Conservation (phyloP, 2,888 invertebrate genomes). For the Hirudinaria manillensis region DNA sequence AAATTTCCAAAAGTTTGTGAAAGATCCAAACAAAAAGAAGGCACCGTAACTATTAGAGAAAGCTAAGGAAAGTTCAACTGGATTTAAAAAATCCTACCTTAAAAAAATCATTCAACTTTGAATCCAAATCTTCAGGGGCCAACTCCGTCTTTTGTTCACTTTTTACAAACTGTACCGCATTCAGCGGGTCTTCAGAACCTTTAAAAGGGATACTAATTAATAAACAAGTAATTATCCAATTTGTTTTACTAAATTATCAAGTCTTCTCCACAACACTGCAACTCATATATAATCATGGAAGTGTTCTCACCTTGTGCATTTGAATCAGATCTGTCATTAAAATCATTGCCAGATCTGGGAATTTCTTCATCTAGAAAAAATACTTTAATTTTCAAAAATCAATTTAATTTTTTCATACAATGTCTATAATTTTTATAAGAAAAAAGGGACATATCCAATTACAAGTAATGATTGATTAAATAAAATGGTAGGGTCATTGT, state of each 20-base stretch:
- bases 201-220: background rate
- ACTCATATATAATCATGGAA: background rate
- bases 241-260: background rate
- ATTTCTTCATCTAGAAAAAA: too few species aligned
- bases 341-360: too few species aligned
- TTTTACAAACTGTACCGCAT: conserved; percentile 9
- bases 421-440: too few species aligned
- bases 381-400: background rate
- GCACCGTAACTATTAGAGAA: background rate
- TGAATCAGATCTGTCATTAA: background rate
- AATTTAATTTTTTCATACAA: too few species aligned
- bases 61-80: background rate
- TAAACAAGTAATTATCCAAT: background rate
- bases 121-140: conserved; percentile 42
- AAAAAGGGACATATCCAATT: too few species aligned
- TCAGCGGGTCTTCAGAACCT: background rate
- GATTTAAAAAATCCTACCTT: conserved; percentile 42
- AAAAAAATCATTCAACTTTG: conserved; percentile 47
- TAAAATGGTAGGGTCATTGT: too few species aligned
- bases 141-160: background rate
- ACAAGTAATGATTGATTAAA: too few species aligned
- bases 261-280: background rate
- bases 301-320: background rate
- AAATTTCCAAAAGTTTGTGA: too few species aligned
- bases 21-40: background rate